Evolutionary conservation across 2,113 vertebrate species (phyloP), one percentile per base, ranked within the genome.

Genomic region (Otus sunia): DNA sequence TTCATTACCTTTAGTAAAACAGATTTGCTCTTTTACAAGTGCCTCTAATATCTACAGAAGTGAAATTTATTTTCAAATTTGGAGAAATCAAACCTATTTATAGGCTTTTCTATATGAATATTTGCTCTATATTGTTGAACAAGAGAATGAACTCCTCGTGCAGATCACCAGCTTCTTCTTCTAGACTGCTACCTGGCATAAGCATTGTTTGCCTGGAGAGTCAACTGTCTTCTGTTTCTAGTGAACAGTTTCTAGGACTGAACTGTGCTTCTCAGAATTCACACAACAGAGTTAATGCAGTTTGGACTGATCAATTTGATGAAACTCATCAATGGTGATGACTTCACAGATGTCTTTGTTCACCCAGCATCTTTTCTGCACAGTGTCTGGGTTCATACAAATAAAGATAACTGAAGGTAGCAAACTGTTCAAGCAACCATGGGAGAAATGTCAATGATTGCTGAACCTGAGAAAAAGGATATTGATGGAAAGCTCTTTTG

Each of bases 91-190:
- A 73, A 64, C 3, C 4, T 43, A 29, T 59, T 80, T 76, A 56
- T 56, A 55, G 45, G 36, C 6, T 89, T 80, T 83, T 84, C 34
- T 37, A 1, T 26, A 63, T 19, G 23, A 69, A 43, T 11, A 8
- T 36, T 83, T 45, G 32, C 16, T 75, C 86, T 59, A 27, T 45
- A 39, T 22, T 73, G 37, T 17, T 52, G 39, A 86, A 52, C 17
- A 73, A 64, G 63, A 45, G 25, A 64, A 76, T 0, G 0, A 1
- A 26, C 10, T 64, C 17, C 19, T 86, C 39, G 20, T 0, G 0
- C 32, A 68, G 47, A 75, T 32, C 43, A 79, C 11, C 29, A 91
- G 16, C 29, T 49, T 15, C 30, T 64, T 80, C 37, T 84, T 62
- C 59, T 85, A 49, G 64, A 62, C 26, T 56, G 15, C 37, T 49